Evolutionary conservation across 2,888 invertebrate species (phyloP).

Genomic region (Drosophila gaucha): DNA sequence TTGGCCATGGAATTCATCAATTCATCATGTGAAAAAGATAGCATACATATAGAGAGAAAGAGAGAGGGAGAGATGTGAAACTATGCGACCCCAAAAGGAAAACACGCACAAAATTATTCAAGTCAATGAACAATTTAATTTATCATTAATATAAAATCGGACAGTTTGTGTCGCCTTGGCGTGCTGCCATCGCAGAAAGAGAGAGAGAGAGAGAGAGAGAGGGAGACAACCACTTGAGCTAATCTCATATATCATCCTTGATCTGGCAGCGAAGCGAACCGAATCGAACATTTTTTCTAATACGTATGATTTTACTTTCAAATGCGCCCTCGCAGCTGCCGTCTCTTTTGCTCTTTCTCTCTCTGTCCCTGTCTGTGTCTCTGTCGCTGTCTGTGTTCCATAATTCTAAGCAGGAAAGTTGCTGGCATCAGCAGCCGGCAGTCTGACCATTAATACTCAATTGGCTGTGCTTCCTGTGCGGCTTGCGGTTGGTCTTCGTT

Average conservation of each 20-base stretch:
- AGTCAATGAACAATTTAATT: slow-evolving; percentile 81
- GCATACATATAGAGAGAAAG: neutral
- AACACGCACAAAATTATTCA: slow-evolving; percentile 78
- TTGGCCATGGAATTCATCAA: slow-evolving; percentile 58
- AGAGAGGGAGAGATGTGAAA: slow-evolving; percentile 22
- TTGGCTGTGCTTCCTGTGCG: slow-evolving; percentile 81
- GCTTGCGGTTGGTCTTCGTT: slow-evolving; percentile 59
- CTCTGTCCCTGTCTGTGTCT: slow-evolving; percentile 1
- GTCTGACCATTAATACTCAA: slow-evolving; percentile 80
- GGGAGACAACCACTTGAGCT: slow-evolving; percentile 65
- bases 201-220: neutral
- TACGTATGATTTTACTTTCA: slow-evolving; percentile 79
- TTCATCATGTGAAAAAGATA: slow-evolving; percentile 52
- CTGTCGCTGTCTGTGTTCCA: slow-evolving; percentile 48
- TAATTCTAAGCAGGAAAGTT: slow-evolving; percentile 74
- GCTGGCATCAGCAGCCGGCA: slow-evolving; percentile 72
- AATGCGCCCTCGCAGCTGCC: slow-evolving; percentile 51
- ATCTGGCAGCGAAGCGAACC: slow-evolving; percentile 47
- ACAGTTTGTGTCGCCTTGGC: slow-evolving; percentile 70
- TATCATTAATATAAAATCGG: slow-evolving; percentile 81
- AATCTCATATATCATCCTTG: slow-evolving; percentile 79
- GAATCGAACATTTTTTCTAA: slow-evolving; percentile 61
- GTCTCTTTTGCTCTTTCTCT: slow-evolving; percentile 11
- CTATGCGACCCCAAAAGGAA: slow-evolving; percentile 66
- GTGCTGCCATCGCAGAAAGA: slow-evolving; percentile 64